phyloP scores from a whole-genome alignment of 2,797 vertebrate genomes.

The Labeo calbasu region DNA sequence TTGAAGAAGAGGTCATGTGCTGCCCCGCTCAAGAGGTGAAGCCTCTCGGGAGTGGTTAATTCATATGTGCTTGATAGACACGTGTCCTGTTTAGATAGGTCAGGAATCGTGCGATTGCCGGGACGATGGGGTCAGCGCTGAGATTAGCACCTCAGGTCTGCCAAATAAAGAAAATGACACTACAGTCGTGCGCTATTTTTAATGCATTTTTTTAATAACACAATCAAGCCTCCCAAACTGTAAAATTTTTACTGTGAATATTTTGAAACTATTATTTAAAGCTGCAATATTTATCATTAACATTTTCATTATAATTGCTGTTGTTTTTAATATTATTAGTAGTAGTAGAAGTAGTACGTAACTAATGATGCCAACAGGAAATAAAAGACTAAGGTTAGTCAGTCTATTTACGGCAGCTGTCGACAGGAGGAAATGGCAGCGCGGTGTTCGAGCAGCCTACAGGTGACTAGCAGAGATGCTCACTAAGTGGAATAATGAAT shows the following conservation, averaged over 20 bases:
- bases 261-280: neutral
- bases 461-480: slow-evolving; percentile 98
- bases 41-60: slow-evolving; percentile 90
- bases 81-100: slow-evolving; percentile 89
- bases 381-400: slow-evolving; percentile 29
- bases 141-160: slow-evolving; percentile 69
- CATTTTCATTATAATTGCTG: neutral
- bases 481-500: slow-evolving; percentile 99
- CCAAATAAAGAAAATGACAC: slow-evolving; percentile 58
- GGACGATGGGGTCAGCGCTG: slow-evolving; percentile 65
- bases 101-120: slow-evolving; percentile 60
- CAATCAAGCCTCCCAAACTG: no score
- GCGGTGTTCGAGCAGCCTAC: slow-evolving; percentile 82
- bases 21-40: slow-evolving; percentile 84
- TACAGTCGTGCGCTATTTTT: slow-evolving; percentile 22
- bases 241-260: no score
- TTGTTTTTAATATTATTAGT: neutral
- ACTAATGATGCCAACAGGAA: slow-evolving; percentile 8
- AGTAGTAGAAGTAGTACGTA: neutral
- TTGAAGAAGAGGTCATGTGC: slow-evolving; percentile 82
- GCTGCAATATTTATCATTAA: neutral
- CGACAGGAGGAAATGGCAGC: slow-evolving; percentile 84
- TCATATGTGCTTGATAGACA: slow-evolving; percentile 92
- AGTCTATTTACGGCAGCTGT: slow-evolving; percentile 91
- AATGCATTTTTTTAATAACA: neutral